phyloP scores from a whole-genome alignment of 2,113 vertebrate species.

The Platycercus adscitus region DNA sequence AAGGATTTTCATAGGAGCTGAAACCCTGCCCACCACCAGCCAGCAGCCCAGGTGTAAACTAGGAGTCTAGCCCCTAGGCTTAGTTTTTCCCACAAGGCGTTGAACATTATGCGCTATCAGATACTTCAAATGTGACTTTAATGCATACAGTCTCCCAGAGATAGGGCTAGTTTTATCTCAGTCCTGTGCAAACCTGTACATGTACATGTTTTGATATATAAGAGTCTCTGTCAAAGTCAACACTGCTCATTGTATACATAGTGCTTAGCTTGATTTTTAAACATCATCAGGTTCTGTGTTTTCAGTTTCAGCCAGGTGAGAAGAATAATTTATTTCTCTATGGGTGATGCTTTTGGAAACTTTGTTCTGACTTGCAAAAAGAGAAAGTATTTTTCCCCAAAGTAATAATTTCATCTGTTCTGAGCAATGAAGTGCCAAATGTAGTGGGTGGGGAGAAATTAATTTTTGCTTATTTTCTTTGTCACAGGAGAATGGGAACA shows the following conservation, averaged over 20 bases:
- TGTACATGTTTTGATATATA: not conserved
- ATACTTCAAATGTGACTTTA: not conserved
- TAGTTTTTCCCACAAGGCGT: not conserved
- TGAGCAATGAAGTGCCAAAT: not conserved
- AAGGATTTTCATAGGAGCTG: conserved; percentile 26
- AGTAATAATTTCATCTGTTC: not conserved
- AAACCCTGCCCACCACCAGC: conserved; percentile 1
- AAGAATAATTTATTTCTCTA: not conserved
- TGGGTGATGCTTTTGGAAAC: not conserved
- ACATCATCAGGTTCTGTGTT: not conserved
- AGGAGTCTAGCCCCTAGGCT: not conserved
- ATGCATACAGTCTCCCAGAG: not conserved
- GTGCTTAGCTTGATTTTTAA: not conserved
- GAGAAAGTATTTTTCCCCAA: not conserved
- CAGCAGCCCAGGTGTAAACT: conserved; percentile 21
- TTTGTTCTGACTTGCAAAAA: not conserved
- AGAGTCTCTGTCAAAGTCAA: not conserved
- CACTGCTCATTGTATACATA: rapidly evolving
- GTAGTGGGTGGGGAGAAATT: not conserved
- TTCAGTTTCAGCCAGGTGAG: not conserved
- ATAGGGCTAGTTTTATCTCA: not conserved
- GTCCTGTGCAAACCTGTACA: not conserved
- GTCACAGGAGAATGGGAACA: not conserved
- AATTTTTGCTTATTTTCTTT: not conserved
- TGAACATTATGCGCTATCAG: not conserved